These are phyloP conservation scores for Eurystomus gularis DNA, from an alignment of 2,113 vertebrate species.

Conservation along the genomic window DNA sequence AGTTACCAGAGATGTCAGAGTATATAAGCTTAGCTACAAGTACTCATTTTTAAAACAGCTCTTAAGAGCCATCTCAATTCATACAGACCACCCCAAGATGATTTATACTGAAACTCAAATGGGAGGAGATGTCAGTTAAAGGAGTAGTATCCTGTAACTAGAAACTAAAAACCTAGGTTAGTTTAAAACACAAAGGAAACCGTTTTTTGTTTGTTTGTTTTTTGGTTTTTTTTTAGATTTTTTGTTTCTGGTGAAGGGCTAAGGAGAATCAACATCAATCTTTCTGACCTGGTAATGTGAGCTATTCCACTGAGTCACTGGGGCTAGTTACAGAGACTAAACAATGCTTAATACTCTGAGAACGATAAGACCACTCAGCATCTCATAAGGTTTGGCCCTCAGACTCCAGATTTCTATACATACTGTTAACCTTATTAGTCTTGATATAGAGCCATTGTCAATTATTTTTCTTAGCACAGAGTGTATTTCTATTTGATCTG, in stretches of 20 bases:
- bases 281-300: background rate
- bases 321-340: background rate
- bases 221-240: no score
- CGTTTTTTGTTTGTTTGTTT: fast-evolving
- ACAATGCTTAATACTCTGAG: background rate
- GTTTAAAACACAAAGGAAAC: background rate
- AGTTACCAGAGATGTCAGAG: background rate
- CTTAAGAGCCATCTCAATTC: background rate
- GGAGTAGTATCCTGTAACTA: background rate
- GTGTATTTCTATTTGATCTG: background rate
- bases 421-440: background rate
- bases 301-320: background rate
- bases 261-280: background rate
- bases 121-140: background rate
- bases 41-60: background rate
- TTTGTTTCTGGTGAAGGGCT: background rate
- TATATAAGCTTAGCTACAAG: background rate
- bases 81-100: background rate
- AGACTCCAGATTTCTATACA: background rate
- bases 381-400: background rate
- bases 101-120: background rate
- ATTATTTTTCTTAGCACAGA: background rate
- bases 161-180: background rate
- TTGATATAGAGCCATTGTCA: background rate
- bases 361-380: background rate